Evolutionary conservation across 2,888 invertebrate genomes (phyloP).

Genomic region (Myopa testacea): DNA sequence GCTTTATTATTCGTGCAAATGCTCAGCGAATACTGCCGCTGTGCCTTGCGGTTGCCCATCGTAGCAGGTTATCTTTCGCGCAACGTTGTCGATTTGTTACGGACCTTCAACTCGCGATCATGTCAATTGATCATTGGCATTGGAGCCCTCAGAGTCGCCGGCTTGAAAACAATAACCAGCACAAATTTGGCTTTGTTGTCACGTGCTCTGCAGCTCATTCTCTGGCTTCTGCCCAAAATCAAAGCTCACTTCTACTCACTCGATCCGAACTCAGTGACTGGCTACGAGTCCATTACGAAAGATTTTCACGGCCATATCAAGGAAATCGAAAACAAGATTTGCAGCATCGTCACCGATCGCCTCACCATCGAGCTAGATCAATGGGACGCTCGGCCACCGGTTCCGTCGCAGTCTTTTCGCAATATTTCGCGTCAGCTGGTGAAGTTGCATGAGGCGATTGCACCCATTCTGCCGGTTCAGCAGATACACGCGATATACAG

Average conservation of each 20-base stretch:
- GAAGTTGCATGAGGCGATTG: slow-evolving; percentile 91
- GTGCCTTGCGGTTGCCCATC: slow-evolving; percentile 81
- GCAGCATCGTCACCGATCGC: slow-evolving; percentile 88
- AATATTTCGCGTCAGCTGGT: slow-evolving; percentile 89
- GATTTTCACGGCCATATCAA: slow-evolving; percentile 90
- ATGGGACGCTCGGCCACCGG: slow-evolving; percentile 96
- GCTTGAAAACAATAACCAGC: slow-evolving; percentile 93
- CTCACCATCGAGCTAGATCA: slow-evolving; percentile 82
- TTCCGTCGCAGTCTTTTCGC: slow-evolving; percentile 91
- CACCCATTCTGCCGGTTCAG: slow-evolving; percentile 82
- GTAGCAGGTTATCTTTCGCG: slow-evolving; percentile 84
- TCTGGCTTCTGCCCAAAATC: slow-evolving; percentile 83
- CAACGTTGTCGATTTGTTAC: slow-evolving; percentile 87
- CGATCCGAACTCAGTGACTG: slow-evolving; percentile 66
- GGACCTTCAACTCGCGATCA: slow-evolving; percentile 87
- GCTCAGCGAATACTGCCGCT: slow-evolving; percentile 91
- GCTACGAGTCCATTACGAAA: slow-evolving; percentile 80
- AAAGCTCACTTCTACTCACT: slow-evolving; percentile 76
- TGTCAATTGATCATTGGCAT: slow-evolving; percentile 97
- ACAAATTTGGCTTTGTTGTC: slow-evolving; percentile 91
- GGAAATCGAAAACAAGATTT: slow-evolving; percentile 92
- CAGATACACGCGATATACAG: slow-evolving; percentile 83
- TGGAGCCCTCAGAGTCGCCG: slow-evolving; percentile 94
- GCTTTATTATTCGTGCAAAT: slow-evolving; percentile 90
- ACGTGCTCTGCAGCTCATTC: slow-evolving; percentile 82